Evolutionary conservation across 1,140 invertebrate species (phyloP).

Genomic region (Acromyrmex charruanus): DNA sequence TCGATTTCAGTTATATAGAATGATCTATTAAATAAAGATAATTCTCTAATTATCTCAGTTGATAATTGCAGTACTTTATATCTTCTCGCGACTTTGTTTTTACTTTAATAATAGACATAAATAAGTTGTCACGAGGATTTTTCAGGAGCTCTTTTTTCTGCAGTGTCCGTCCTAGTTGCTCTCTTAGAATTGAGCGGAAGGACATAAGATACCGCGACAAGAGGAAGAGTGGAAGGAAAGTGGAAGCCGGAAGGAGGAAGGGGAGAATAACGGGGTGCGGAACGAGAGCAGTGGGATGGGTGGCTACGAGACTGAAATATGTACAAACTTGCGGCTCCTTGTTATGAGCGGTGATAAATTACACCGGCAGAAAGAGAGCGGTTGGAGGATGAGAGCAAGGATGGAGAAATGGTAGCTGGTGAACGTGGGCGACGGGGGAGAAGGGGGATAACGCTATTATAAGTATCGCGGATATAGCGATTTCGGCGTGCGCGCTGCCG

Average conservation of each 20-base stretch:
- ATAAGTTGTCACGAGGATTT: conserved; percentile 9
- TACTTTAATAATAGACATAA: conserved; percentile 6
- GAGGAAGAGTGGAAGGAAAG: conserved; percentile 27
- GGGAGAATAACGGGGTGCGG: conserved; percentile 50
- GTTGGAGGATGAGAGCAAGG: conserved; percentile 33
- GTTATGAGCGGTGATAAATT: conserved; percentile 83
- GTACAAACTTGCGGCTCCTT: conserved; percentile 83
- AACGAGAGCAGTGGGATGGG: conserved; percentile 55
- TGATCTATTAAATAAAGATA: background rate
- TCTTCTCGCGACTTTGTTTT: background rate
- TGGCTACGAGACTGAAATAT: conserved; percentile 79
- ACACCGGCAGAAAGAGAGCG: conserved; percentile 62
- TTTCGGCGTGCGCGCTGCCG: conserved; percentile 35
- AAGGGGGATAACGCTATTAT: conserved; percentile 74
- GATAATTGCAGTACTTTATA: background rate
- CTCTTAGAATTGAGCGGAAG: conserved; percentile 37
- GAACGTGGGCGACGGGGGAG: background rate
- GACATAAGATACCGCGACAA: conserved; percentile 33
- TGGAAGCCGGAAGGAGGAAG: conserved; percentile 20
- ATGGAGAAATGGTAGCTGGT: conserved; percentile 2
- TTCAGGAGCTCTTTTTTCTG: background rate
- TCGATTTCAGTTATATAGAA: background rate
- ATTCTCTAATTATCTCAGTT: background rate
- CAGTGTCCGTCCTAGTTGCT: conserved; percentile 36
- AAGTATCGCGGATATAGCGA: conserved; percentile 76